Conservation (phyloP, 2,797 vertebrate species). For the Corythornis leucogaster region DNA sequence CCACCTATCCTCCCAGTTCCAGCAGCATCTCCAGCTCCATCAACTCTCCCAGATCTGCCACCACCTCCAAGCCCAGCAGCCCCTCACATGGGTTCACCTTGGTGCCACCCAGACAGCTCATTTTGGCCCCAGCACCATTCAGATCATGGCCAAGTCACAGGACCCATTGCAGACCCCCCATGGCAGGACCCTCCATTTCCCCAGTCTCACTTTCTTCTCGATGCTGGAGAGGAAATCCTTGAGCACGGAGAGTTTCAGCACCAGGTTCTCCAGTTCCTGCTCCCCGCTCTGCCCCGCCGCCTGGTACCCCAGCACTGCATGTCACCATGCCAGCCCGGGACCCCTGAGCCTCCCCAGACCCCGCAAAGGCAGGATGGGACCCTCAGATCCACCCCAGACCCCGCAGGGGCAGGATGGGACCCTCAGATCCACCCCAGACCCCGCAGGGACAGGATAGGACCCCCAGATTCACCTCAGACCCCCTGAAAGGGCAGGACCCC, state of each 20-base stretch:
- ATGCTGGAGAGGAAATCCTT: constrained; percentile 94
- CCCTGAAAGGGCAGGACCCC: neutral
- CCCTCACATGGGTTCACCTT: neutral
- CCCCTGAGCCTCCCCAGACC: neutral
- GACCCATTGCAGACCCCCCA: neutral
- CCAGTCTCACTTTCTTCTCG: constrained; percentile 90
- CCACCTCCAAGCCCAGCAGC: neutral
- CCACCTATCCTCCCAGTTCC: neutral
- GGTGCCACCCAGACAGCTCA: neutral
- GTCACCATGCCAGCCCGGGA: neutral
- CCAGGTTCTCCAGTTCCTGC: constrained; percentile 92
- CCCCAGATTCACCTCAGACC: neutral
- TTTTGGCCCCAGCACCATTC: neutral
- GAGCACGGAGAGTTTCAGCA: constrained; percentile 92
- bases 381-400: neutral
- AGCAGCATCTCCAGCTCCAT: neutral
- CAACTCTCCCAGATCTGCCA: too few species aligned
- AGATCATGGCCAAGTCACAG: neutral
- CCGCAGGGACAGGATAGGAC: neutral
- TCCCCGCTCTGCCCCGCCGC: constrained; percentile 87
- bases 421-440: neutral
- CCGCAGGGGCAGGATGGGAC: neutral
- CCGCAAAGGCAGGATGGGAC: neutral
- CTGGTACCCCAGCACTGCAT: neutral
- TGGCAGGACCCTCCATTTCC: neutral